Base-by-base conservation (phyloP, 1,140 invertebrate species). In the Nephila pilipes region DNA sequence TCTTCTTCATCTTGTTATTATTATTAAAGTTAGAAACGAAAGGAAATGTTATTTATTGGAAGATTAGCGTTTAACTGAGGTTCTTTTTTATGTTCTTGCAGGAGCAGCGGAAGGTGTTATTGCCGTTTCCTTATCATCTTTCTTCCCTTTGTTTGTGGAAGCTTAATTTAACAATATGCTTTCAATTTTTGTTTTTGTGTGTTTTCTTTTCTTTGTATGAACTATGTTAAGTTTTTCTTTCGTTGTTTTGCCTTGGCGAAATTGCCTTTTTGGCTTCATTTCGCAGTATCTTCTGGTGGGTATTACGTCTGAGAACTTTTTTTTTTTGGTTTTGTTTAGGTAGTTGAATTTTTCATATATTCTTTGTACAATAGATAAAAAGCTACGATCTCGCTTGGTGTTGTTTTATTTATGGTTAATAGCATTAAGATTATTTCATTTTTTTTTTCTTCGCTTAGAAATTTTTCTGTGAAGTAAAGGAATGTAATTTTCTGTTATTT, bases 1-100 rank as follows among this genome's bases (percentile, higher is more conserved):
- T 14, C 80, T 55, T 79, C 18, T 79, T 75, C 18, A 58, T 58
- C 16, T 75, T 75, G 29, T 75, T 75, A 32, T 75, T 69, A 29
- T 69, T 75, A 75, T 20, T 75, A 75, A 75, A 32, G 69, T 18
- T 75, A 2, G 22, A 46, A 46, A 55, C 22, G 65, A 55, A 36
- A 32, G 75, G 65, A 55, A 75, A 79, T 79, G 75, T 55, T 75
- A 90, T 90, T 90, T 90, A 80, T 90, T 65, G 14, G 65, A 25
- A 87, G 60, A 85, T 54, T 88, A 54, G 57, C 63, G 16, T 88
- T 87, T 63, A 38, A 75, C 85, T 58, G 55, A 63, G 85, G 20
- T 10, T 38, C 29, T 22, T 46, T 46, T 87, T 87, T 69, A 65
- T 58, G 29, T 58, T 20, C 38, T 58, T 10, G 38, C 20, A 1